Evolutionary conservation across 2,888 invertebrate genomes (phyloP).

Genomic region (Rhagonycha fulva): DNA sequence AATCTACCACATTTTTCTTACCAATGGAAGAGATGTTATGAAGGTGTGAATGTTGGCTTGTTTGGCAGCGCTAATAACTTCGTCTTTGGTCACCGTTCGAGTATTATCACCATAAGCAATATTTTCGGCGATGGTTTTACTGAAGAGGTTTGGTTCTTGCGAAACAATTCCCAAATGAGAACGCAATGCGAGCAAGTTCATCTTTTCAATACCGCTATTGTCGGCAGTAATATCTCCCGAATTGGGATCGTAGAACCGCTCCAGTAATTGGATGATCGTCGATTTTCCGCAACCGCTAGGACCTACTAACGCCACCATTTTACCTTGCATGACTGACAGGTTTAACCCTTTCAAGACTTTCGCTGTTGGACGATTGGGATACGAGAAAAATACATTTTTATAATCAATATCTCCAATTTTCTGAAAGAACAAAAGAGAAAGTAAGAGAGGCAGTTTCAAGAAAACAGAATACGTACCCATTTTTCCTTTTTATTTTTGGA

Average conservation of each 20-base stretch:
- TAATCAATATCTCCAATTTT: no score
- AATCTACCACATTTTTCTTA: conserved; percentile 49
- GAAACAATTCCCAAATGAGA: conserved; percentile 85
- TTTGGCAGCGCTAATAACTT: conserved; percentile 58
- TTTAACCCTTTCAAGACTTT: conserved; percentile 70
- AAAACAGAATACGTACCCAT: conserved; percentile 41
- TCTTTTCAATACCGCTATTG: conserved; percentile 39
- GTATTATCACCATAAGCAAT: no score
- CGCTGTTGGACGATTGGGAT: conserved; percentile 56
- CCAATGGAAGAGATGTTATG: conserved; percentile 74
- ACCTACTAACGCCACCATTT: conserved; percentile 49
- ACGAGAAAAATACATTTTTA: no score
- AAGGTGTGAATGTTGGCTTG: conserved; percentile 54
- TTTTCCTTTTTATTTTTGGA: conserved; percentile 36
- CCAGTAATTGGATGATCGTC: no score
- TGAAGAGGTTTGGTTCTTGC: conserved; percentile 60
- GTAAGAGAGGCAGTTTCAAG: no score
- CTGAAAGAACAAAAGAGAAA: no score
- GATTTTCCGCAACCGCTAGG: no score
- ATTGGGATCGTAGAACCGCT: no score
- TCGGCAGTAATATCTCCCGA: conserved; percentile 33
- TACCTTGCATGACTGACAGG: conserved; percentile 65
- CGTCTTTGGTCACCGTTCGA: conserved; percentile 73
- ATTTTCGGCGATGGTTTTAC: no score
- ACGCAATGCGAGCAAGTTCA: conserved; percentile 57